A percentile compares a stretch with the other conserved stretches of the same genome.
Conservation (phyloP, 2,797 vertebrate genomes). For the Salmo trutta region DNA sequence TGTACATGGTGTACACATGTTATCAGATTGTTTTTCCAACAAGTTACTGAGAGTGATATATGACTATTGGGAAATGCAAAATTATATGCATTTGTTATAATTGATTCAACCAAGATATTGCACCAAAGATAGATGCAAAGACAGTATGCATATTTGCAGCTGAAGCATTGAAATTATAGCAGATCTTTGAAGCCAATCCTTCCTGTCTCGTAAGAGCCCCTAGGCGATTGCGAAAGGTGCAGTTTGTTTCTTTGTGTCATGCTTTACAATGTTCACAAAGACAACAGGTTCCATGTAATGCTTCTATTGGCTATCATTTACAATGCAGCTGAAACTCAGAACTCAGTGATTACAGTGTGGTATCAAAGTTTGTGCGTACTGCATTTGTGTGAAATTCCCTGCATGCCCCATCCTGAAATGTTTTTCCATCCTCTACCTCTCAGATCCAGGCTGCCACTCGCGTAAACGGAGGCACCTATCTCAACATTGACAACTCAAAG, state of each 20-base stretch:
- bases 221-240: background rate
- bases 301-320: background rate
- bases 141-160: background rate
- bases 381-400: background rate
- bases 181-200: background rate
- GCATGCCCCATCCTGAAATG: background rate
- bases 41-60: background rate
- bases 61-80: background rate
- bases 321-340: background rate
- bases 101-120: too few relatives aligned
- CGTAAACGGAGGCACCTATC: constrained; percentile 64
- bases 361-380: background rate
- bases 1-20: background rate
- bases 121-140: background rate
- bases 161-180: background rate
- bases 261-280: background rate
- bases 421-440: background rate
- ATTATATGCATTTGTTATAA: too few relatives aligned
- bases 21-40: too few relatives aligned
- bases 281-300: background rate
- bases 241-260: background rate
- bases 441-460: constrained; percentile 73
- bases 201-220: background rate
- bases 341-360: background rate
- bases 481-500: constrained; percentile 77